Evolutionary conservation across 2,888 invertebrate species (phyloP).

Genomic region (Synergus umbraculus): DNA sequence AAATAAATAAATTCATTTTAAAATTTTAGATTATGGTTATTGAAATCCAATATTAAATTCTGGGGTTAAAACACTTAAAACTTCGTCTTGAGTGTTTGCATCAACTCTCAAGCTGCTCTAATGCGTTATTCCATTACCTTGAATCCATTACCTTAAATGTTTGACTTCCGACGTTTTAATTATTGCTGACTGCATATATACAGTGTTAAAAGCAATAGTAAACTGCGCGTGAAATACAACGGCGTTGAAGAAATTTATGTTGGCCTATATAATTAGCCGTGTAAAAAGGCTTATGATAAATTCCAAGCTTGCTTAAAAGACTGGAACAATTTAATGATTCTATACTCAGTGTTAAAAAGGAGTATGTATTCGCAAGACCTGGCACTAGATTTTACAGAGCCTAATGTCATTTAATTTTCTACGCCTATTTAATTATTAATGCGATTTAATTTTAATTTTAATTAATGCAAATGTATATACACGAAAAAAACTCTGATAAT

Average conservation of each 20-base stretch:
- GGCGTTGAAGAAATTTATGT: conserved; percentile 36
- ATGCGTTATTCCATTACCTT: conserved; percentile 8
- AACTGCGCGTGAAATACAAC: conserved; percentile 35
- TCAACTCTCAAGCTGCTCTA: not conserved
- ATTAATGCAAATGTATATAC: no score
- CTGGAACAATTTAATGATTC: conserved; percentile 60
- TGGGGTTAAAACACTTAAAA: not conserved
- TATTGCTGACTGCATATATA: conserved; percentile 16
- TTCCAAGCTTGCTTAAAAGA: conserved; percentile 47
- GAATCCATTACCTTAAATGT: conserved; percentile 23
- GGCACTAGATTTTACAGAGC: conserved; percentile 6
- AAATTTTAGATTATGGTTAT: not conserved
- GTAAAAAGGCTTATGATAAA: conserved; percentile 13
- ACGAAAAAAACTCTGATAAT: no score
- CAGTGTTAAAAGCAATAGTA: conserved; percentile 3
- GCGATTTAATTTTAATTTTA: no score
- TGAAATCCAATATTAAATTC: not conserved
- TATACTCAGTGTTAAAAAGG: conserved; percentile 35
- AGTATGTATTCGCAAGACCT: not conserved
- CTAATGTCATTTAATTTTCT: not conserved
- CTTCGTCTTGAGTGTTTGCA: not conserved
- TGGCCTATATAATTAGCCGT: conserved; percentile 29
- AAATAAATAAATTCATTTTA: not conserved
- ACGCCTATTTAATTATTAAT: no score
- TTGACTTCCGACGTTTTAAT: conserved; percentile 35